A percentile compares a stretch with the other conserved stretches of the same genome.
Conservation (phyloP, 2,888 invertebrate genomes). For the Andrena trimmerana region DNA sequence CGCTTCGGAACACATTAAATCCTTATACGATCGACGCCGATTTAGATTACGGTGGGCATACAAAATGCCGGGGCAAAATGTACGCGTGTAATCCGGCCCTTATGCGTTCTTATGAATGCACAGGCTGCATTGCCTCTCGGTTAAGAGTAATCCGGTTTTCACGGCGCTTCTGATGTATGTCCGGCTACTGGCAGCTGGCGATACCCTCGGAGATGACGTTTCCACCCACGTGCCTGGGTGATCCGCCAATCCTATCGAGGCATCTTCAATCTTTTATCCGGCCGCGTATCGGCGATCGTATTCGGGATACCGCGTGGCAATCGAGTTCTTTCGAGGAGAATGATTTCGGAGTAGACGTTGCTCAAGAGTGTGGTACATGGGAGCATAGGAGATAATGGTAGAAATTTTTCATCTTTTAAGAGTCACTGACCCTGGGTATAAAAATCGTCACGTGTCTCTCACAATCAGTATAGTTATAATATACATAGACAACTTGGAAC, state of each 20-base stretch:
- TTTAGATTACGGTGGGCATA: conserved; percentile 52
- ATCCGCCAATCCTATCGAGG: conserved; percentile 55
- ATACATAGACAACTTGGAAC: not conserved
- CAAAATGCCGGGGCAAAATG: conserved; percentile 44
- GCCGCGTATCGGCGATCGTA: conserved; percentile 42
- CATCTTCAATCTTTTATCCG: conserved; percentile 51
- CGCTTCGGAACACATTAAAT: conserved; percentile 42
- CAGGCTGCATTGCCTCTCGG: conserved; percentile 21
- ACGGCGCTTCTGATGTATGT: conserved; percentile 67
- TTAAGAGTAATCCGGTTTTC: conserved; percentile 74
- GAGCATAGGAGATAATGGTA: not conserved
- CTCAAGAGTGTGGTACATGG: not conserved
- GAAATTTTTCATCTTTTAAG: no score
- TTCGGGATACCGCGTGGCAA: conserved; percentile 21
- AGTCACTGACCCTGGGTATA: no score
- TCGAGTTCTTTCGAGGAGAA: conserved; percentile 15
- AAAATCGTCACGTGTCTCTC: no score
- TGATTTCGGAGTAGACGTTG: conserved; percentile 27
- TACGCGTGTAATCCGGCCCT: conserved; percentile 62
- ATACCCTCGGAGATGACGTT: conserved; percentile 66
- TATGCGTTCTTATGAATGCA: conserved; percentile 23
- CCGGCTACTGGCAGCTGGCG: conserved; percentile 61
- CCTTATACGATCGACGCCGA: conserved; percentile 53
- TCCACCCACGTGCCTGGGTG: conserved; percentile 66
- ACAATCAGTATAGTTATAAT: not conserved